phyloP scores from a whole-genome alignment of 2,888 invertebrate species.

The Ypsolopha scabrella region DNA sequence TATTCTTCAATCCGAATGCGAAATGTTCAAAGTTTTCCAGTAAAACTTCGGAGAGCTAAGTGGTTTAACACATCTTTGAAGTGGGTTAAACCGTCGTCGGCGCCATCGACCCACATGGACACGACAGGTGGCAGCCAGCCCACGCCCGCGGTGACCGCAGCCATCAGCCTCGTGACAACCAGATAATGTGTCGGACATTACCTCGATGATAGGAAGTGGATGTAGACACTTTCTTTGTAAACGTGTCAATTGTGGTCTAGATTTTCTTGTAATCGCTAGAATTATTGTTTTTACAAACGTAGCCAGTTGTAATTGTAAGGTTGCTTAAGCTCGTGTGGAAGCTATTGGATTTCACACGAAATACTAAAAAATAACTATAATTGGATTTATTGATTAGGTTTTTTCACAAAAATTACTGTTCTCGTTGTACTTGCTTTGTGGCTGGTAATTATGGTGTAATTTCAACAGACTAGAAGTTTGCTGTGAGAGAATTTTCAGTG shows the following conservation, averaged over 20 bases:
- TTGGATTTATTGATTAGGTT: not conserved
- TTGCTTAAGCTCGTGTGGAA: too few relatives aligned
- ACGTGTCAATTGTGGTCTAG: too few relatives aligned
- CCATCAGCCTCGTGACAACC: not conserved
- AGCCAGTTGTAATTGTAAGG: too few relatives aligned
- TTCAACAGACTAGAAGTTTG: conserved; percentile 8
- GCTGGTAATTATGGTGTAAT: conserved; percentile 10
- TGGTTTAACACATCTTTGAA: not conserved
- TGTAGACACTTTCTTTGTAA: too few relatives aligned
- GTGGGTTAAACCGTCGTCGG: not conserved
- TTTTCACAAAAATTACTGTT: not conserved
- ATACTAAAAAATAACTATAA: too few relatives aligned
- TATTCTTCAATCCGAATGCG: not conserved
- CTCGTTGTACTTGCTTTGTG: not conserved
- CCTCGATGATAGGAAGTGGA: not conserved
- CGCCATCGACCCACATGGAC: not conserved
- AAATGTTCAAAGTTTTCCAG: not conserved
- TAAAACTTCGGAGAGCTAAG: not conserved
- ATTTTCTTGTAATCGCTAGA: too few relatives aligned
- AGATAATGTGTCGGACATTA: not conserved
- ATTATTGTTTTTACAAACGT: too few relatives aligned
- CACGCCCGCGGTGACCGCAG: not conserved
- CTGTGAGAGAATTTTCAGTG: conserved; percentile 10
- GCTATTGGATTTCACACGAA: too few relatives aligned
- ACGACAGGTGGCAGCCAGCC: not conserved